These are phyloP conservation scores for Agrotis segetum DNA, from an alignment of 2,888 invertebrate species.

Conservation along the genomic window DNA sequence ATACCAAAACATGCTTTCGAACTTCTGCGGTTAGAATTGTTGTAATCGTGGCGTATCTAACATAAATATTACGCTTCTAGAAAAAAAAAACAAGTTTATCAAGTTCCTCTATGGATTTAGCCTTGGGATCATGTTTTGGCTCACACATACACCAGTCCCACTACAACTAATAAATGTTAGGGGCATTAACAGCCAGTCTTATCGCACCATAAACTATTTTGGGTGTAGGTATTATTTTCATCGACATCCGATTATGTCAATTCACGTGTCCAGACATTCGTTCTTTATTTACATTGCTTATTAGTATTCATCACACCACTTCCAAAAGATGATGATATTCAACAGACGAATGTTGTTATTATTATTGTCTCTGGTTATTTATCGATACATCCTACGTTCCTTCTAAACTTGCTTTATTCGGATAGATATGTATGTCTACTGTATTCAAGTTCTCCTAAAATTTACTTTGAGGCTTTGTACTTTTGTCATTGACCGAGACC, in stretches of 20 bases:
- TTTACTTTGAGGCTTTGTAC: not conserved
- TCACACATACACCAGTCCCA: conserved; percentile 7
- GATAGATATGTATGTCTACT: not conserved
- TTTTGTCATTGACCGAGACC: not conserved
- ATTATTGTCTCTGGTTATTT: conserved; percentile 18
- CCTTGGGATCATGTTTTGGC: conserved; percentile 41
- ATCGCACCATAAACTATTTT: conserved; percentile 22
- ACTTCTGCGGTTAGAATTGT: not conserved
- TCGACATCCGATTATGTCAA: not conserved
- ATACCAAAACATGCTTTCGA: not conserved
- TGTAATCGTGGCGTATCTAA: not conserved
- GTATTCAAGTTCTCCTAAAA: not conserved
- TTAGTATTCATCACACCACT: conserved; percentile 40
- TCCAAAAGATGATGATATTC: conserved; percentile 29
- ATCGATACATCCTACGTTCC: conserved; percentile 3
- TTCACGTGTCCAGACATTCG: conserved; percentile 30
- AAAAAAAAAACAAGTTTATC: conserved; percentile 33
- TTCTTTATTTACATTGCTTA: conserved; percentile 11
- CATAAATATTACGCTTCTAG: not conserved
- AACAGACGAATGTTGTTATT: conserved; percentile 34
- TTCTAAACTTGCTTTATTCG: not conserved
- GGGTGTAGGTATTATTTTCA: conserved; percentile 24
- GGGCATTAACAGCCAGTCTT: conserved; percentile 7
- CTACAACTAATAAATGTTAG: conserved; percentile 5
- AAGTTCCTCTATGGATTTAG: conserved; percentile 19